Evolutionary conservation across 2,797 vertebrate genomes (phyloP), one percentile per base, ranked within the genome.

Genomic region (Cynopterus sphinx): DNA sequence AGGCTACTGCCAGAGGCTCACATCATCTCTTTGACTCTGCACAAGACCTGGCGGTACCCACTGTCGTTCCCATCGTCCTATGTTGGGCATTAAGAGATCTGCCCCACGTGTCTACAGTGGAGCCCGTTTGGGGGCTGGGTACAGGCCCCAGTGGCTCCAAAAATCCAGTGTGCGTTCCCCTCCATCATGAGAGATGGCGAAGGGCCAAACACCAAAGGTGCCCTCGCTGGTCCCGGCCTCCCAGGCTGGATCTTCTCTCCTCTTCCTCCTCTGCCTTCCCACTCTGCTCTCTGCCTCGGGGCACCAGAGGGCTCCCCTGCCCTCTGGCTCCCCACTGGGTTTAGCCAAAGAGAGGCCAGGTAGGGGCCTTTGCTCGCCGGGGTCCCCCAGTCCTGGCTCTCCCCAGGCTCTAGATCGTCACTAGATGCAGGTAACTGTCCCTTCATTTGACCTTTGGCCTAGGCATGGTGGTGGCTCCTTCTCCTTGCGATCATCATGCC

Each of bases 131-230:
- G 26, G 63, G 65, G 63, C 24, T 5, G 7, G 6, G 8, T 9
- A 17, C 43, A 51, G 33, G 31, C 22, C 36, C 28, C 22, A 9
- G 36, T 1, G 3, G 57, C 33, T 67, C 49, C 31, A 28, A 49
- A 75, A 4, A 6, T 65, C 36, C 49, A 4, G 4, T 0, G 2
- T 2, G 21, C 7, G 11, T 1, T 28, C 28, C 4, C 3, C 24
- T 4, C 3, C 24, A 10, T n/a, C n/a, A 4, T 0, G n/a, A 41
- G 28, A 63, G 31, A 13, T 3, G 6, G 57, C 13, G 15, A 75
- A 21, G 36, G 65, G 16, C 57, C 5, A 3, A 53, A 49, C 26
- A 21, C 33, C 5, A 31, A 21, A 15, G 68, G 15, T 17, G 26
- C 24, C 65, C 49, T 57, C 26, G 26, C 2, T 2, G 6, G 63